Base-by-base conservation (phyloP, 2,113 vertebrate genomes). In the Syrrhaptes paradoxus region DNA sequence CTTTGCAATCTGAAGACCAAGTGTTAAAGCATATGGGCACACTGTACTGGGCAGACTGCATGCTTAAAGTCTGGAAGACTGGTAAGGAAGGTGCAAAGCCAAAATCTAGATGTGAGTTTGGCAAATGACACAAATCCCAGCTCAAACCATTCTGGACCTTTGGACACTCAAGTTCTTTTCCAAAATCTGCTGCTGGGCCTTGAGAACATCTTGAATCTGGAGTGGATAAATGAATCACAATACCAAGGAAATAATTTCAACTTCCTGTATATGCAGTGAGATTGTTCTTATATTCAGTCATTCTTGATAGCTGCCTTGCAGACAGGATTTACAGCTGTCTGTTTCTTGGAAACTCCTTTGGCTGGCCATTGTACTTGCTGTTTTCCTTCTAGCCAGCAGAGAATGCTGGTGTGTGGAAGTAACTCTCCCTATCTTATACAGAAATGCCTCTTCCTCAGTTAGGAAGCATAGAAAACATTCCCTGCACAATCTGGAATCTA, bases 321-420 rank as follows among this genome's bases (percentile, higher is more conserved):
- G 26, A 52, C 85, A 85, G 67, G 72, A 90, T 77, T 86, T 88
- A 43, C 10, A 67, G 46, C 24, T 22, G 28, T 13, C 46, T 36
- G 8, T 78, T 82, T 85, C 63, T 62, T 80, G 59, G 76, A 82
- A 80, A 70, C 34, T 76, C 45, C 32, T 36, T 26, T 57, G 36
- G 24, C 46, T 85, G 61, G 31, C 75, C 68, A 66, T 31, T 63
- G 59, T 32, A 46, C 70, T 68, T 93, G 93, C 79, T 94, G 79
- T 95, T 96, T 95, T 66, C 78, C 68, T 73, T 58, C 46, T n/a
- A 96, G 75, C 87, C 95, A 91, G 92, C 72, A 96, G 95, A 72
- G 90, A 97, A 96, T 96, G 92, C 90, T 96, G 85, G 75, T 94
- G 93, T 31, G 81, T 90, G 93, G 78, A 96, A 80, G 68, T 51